Evolutionary conservation across 2,888 invertebrate genomes (phyloP), one percentile per base, ranked within the genome.

Genomic region (Cylindroiulus punctatus): DNA sequence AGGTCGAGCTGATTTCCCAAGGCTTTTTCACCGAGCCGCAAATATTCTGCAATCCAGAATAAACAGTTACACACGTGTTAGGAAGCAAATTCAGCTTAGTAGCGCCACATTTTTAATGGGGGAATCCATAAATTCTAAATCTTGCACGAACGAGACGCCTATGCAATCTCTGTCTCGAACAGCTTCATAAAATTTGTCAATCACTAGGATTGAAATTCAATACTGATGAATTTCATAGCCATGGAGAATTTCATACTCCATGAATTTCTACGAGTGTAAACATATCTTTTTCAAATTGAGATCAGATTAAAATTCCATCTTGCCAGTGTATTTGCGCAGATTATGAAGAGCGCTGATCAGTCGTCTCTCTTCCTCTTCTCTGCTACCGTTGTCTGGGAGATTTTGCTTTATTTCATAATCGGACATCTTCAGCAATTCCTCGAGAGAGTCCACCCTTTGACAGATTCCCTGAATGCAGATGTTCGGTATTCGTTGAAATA

Each of bases 301-400:
- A 19, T 30, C 8, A 14, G 3, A 30, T 76, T 76, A 14, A 76
- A 22, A 84, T 52, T 44, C 19, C 76, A 1, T 36, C 26, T 90
- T 90, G 96, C 96, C 96, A 90, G 94, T 96, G 90, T 96, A 98
- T 90, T 95, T 94, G 89, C 95, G 94, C 84, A 98, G 93, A 91
- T 97, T 96, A 89, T 95, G 94, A 91, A 97, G 93, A 85, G 98
- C 98, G 89, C 95, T 94, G 88, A 94, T 95, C 84, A 98, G 92
- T 84, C 96, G 93, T 87, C 95, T 93, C 86, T 95, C 93, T 91
- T 98, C 97, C 90, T 97, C 97, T 87, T 95, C 94, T 65, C 94
- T 92, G 8, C 94, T 93, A 89, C 93, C 93, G 88, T 94, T 92
- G 87, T 93, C 93, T 90, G 91, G 92, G 88, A 97, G 92, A 86